Percentiles rank a stretch among this genome's conserved stretches.
phyloP scores from a whole-genome alignment of 2,113 vertebrate species.

The Myotis brandtii region DNA sequence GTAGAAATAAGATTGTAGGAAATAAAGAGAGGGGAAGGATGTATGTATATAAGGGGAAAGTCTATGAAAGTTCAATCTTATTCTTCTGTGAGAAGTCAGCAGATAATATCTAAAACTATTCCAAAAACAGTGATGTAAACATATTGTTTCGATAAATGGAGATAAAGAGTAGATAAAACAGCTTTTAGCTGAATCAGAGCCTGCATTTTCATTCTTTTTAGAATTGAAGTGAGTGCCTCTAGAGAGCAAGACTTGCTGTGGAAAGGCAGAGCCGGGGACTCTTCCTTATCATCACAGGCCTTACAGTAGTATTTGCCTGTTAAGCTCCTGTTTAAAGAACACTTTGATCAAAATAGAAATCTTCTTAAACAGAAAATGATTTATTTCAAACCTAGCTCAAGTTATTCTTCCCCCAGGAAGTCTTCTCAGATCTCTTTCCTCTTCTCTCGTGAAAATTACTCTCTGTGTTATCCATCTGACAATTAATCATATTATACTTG shows the following conservation, averaged over 20 bases:
- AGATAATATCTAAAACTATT: neutral
- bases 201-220: neutral
- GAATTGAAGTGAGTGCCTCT: neutral
- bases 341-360: slow-evolving; percentile 12
- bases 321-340: neutral
- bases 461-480: neutral
- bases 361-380: slow-evolving; percentile 13
- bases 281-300: neutral
- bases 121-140: neutral
- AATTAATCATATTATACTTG: slow-evolving; percentile 5
- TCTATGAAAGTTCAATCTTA: neutral
- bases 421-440: slow-evolving; percentile 23
- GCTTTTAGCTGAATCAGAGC: neutral
- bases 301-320: neutral
- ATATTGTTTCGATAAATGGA: neutral
- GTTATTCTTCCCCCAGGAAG: neutral
- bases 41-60: neutral
- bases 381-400: slow-evolving; percentile 34
- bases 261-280: neutral
- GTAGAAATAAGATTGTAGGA: neutral
- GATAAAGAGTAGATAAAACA: neutral
- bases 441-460: neutral
- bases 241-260: neutral
- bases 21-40: neutral
- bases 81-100: slow-evolving; percentile 15